These are phyloP conservation scores for Elgonia sp. DNA, from an alignment of 2,888 invertebrate species.

Conservation along the genomic window DNA sequence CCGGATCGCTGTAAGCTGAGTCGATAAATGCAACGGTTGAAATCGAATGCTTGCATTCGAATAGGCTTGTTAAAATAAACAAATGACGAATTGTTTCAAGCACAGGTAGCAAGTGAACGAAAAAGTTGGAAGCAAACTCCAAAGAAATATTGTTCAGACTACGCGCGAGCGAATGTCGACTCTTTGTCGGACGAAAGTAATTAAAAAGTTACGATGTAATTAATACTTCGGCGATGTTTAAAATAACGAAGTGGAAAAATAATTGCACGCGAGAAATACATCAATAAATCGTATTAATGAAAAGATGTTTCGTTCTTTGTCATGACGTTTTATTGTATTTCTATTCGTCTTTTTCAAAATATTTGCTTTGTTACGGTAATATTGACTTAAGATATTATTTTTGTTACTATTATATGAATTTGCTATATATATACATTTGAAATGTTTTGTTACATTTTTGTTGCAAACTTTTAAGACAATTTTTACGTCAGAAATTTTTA, in stretches of 20 bases:
- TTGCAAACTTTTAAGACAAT: no score
- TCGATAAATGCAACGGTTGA: conserved; percentile 53
- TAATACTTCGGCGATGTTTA: conserved; percentile 23
- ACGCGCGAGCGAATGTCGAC: neutral
- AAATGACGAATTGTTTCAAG: conserved; percentile 55
- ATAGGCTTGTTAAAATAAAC: conserved; percentile 53
- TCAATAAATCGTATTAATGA: neutral
- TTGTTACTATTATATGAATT: no score
- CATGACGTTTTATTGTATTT: no score
- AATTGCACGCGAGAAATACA: neutral
- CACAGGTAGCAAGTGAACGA: neutral
- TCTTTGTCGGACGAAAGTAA: conserved; percentile 6
- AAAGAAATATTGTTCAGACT: conserved; percentile 25
- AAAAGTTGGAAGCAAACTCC: conserved; percentile 4
- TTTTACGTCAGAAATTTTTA: no score
- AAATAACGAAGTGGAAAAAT: conserved; percentile 25
- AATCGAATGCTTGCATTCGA: conserved; percentile 47
- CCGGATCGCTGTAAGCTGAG: conserved; percentile 61
- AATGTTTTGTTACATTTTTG: no score
- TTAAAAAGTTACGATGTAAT: conserved; percentile 26
- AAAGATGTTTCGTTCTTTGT: no score
- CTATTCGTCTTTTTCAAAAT: no score
- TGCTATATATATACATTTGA: no score
- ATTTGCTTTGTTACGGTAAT: no score
- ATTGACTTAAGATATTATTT: no score